phyloP scores from a whole-genome alignment of 2,888 invertebrate species.

The Agapostemon virescens region DNA sequence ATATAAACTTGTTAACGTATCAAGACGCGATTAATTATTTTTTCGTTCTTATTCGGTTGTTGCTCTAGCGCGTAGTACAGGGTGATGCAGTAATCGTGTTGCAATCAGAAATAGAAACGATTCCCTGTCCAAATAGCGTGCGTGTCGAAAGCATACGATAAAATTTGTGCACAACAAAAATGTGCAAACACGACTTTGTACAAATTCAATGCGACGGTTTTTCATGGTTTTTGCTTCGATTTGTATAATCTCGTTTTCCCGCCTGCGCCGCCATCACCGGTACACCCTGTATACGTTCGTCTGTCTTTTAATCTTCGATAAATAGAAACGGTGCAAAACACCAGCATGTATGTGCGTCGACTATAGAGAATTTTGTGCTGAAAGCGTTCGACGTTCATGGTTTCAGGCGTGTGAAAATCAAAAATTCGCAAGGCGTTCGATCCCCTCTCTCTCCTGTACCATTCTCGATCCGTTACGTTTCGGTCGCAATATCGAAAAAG shows the following conservation, averaged over 20 bases:
- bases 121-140: not conserved
- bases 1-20: not conserved
- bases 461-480: not conserved
- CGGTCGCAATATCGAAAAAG: conserved; percentile 31
- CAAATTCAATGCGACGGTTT: not conserved
- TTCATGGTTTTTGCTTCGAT: not conserved
- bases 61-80: not conserved
- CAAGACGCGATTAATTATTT: too few relatives aligned
- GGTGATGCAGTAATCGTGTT: not conserved
- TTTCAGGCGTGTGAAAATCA: conserved; percentile 38
- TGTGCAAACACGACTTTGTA: not conserved
- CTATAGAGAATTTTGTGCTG: conserved; percentile 52
- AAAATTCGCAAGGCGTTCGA: conserved; percentile 31
- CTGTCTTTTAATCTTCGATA: not conserved
- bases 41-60: conserved; percentile 2
- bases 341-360: conserved; percentile 40
- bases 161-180: not conserved
- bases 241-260: not conserved
- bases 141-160: not conserved
- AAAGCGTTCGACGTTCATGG: conserved; percentile 41
- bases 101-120: not conserved
- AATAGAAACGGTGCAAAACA: conserved; percentile 32
- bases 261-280: not conserved
- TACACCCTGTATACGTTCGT: not conserved
- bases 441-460: not conserved